Conservation (phyloP, 2,888 invertebrate genomes). For the Cheilosia soror region DNA sequence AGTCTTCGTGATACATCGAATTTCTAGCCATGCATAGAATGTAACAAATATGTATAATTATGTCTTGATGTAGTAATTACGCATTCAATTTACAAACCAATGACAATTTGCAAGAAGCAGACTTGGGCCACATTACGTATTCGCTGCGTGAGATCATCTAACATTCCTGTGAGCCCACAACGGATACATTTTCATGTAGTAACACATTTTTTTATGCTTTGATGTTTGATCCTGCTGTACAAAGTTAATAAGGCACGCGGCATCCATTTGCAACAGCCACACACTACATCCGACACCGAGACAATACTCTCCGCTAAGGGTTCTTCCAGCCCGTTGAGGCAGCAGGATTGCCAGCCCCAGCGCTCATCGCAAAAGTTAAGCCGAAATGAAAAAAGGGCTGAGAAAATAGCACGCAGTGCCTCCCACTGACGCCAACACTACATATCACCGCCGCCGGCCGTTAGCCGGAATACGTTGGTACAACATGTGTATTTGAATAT, state of each 20-base stretch:
- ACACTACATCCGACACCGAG: conserved; percentile 31
- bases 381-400: conserved; percentile 38
- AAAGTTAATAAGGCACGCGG: conserved; percentile 74
- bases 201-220: conserved; percentile 62
- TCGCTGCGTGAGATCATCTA: conserved; percentile 52
- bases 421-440: background rate
- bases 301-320: conserved; percentile 18
- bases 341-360: conserved; percentile 42
- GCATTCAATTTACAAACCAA: conserved; percentile 16
- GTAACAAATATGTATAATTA: conserved; percentile 21
- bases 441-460: conserved; percentile 7
- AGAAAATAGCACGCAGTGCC: conserved; percentile 53
- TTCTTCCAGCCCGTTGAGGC: conserved; percentile 34
- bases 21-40: conserved; percentile 26
- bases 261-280: conserved; percentile 62
- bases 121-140: conserved; percentile 50
- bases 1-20: conserved; percentile 17
- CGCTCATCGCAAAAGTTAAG: conserved; percentile 23
- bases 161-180: conserved; percentile 38
- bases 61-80: conserved; percentile 21
- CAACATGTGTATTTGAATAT: conserved; percentile 68
- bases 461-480: conserved; percentile 23
- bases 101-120: background rate
- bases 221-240: conserved; percentile 73
- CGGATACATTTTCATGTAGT: conserved; percentile 61